Conservation (phyloP, 2,888 invertebrate species). For the Opisthograptis luteolata region DNA sequence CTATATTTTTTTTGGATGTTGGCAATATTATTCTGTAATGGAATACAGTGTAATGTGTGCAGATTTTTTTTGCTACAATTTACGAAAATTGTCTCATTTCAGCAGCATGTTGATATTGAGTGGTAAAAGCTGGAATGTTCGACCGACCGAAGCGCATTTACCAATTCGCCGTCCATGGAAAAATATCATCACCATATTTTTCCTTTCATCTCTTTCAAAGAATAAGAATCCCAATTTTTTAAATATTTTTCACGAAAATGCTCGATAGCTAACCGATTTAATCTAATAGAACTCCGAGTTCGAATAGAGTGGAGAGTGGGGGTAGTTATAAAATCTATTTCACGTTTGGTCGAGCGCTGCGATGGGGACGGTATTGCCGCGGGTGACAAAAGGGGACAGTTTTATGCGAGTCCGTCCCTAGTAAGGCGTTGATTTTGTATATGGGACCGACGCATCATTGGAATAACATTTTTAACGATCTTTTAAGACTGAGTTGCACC, state of each 20-base stretch:
- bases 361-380: constrained; percentile 25
- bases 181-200: constrained; percentile 36
- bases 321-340: constrained; percentile 38
- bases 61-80: too few species aligned
- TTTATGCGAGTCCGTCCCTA: constrained; percentile 10
- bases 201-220: constrained; percentile 25
- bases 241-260: constrained; percentile 30
- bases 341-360: constrained; percentile 30
- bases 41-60: too few species aligned
- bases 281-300: constrained; percentile 33
- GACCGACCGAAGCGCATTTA: background rate
- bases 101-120: too few species aligned
- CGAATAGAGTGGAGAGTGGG: constrained; percentile 22
- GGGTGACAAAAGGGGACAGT: constrained; percentile 21
- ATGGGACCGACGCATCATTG: too few species aligned
- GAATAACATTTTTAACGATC: too few species aligned
- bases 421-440: background rate
- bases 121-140: too few species aligned
- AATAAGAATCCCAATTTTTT: constrained; percentile 33
- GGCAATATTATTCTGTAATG: too few species aligned
- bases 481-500: too few species aligned
- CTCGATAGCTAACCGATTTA: constrained; percentile 28
- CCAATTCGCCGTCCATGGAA: constrained; percentile 15
- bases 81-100: too few species aligned
- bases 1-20: constrained; percentile 4